Evolutionary conservation across 2,888 invertebrate genomes (phyloP), one percentile per base, ranked within the genome.

Genomic region (Dynastes tityus): DNA sequence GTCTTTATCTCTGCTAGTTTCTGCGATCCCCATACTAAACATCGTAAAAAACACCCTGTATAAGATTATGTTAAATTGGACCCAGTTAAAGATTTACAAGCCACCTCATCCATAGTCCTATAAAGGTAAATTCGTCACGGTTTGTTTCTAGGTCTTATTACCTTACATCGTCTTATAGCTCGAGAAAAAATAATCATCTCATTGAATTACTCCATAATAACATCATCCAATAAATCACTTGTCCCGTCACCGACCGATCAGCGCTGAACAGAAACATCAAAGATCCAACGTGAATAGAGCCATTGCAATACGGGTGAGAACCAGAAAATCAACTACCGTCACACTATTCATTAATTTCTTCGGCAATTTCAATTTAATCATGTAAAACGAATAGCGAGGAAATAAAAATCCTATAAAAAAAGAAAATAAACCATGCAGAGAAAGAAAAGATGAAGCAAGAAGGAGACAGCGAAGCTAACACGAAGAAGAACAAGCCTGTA

Each of bases 321-420:
- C 27, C 49, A 49, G 67, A 68, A 68, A 68, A 68, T 68, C 67
- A 45, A 49, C 37, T 68, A 51, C 22, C 67, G 67, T 68, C 67
- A 68, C 67, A 68, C 49, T 49, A 22, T 68, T 68, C 67, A 51
- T 68, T 68, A 68, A 27, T 27, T 68, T 68, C 67, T 49, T 51
- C 67, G 67, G 67, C 45, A 68, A 68, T 68, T 68, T 68, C 67
- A 68, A 68, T 51, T 68, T 68, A 45, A 49, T 68, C 67, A 27
- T 68, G 27, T 68, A 68, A 45, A 51, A 49, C 67, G 67, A 49
- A 65, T 16, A 13, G 32, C 49, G 22, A 45, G 45, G 16, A 16
- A 68, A 49, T 68, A 49, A 11, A 49, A 68, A 45, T 0, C n/a
- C n/a, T 3, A 55, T 37, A 37, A 37, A 5, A 32, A 2, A 37